Evolutionary conservation across 2,797 vertebrate genomes (phyloP), one percentile per base, ranked within the genome.

Genomic region (Rhynchotus rufescens): DNA sequence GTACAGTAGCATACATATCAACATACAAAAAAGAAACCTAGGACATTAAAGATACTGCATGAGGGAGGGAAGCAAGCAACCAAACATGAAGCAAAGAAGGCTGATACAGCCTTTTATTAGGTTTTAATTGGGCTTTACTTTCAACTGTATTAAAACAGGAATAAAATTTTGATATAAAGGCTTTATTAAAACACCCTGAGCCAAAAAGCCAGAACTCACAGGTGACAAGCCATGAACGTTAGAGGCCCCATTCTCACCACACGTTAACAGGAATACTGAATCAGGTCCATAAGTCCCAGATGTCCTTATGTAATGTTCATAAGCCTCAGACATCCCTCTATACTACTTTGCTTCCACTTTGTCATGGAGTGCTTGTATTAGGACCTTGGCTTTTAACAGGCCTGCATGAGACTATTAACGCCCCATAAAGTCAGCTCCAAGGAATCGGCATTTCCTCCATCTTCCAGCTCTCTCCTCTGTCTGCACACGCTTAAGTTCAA

Each of bases 41-140:
- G 90, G 77, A 79, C 78, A 89, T 60, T 90, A 73, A 87, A 78
- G 10, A 80, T 30, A 62, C 32, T 60, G 44, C 0, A 5, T 47
- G 86, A 93, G 42, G 15, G 2, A 81, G 51, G 59, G 51, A 68
- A 79, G 9, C 82, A 80, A 95, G 90, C 73, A 94, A 85, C 87
- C 77, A 93, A 73, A 87, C 0, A 1, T 1, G 8, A n/a, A 89
- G 71, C 56, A 84, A 77, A 74, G 79, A 68, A 84, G 72, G 38
- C 77, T 28, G 6, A 45, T 36, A 67, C 23, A 80, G 16, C 10
- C 52, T 67, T 69, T 83, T 9, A 30, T 80, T 62, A 81, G 16
- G 12, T 78, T 87, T 94, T 57, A 90, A 42, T 26, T 28, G 92
- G 91, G 56, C 20, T 81, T 30, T 10, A 66, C 62, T 83, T 49